Base-by-base conservation (phyloP, 2,113 vertebrate genomes). In the Telmatochromis sp. region DNA sequence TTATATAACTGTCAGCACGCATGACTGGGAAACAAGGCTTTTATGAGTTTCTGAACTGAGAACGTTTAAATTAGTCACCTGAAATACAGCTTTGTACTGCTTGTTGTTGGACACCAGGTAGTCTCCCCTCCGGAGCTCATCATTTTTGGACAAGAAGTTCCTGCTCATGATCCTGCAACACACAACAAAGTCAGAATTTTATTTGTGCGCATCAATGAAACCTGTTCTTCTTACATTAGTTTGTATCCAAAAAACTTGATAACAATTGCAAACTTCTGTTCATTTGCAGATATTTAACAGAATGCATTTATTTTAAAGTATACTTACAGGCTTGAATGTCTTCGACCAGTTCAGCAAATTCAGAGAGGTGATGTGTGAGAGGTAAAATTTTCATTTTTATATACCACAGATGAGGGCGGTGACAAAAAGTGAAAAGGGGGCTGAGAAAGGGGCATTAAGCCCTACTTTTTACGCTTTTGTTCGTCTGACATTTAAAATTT, bases 81-180 rank as follows among this genome's bases (percentile, higher is more conserved):
- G 86, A 54, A 95, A 93, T 57, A 94, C 1, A 9, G 91, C 93
- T 10, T 92, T 93, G 4, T 2, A 93, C 19, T 89, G 23, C 19
- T 65, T 5, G 31, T 94, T 93, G 88, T 93, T 94, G 55, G 91
- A 94, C 1, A 94, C 0, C 17, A 94, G 79, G 28, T 2, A 86
- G 87, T 94, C 93, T 78, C 94, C 93, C 11, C 1, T 90, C 3
- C 53, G 85, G 82, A 94, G 92, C 35, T 94, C 88, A 9, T 91
- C 79, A 13, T 92, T 82, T 79, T 37, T 90, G 65, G 88, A 90
- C 82, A 94, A 10, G 45, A 4, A 89, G 90, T 93, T 93, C 8
- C 42, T 93, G 85, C 94, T 94, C 94, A 94, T 75, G 42, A 31
- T 75, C 0, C 23, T 75, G 23, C 23, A 75, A 50, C 23, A 75